phyloP scores from a whole-genome alignment of 2,113 vertebrate species.

The Columbina picui region DNA sequence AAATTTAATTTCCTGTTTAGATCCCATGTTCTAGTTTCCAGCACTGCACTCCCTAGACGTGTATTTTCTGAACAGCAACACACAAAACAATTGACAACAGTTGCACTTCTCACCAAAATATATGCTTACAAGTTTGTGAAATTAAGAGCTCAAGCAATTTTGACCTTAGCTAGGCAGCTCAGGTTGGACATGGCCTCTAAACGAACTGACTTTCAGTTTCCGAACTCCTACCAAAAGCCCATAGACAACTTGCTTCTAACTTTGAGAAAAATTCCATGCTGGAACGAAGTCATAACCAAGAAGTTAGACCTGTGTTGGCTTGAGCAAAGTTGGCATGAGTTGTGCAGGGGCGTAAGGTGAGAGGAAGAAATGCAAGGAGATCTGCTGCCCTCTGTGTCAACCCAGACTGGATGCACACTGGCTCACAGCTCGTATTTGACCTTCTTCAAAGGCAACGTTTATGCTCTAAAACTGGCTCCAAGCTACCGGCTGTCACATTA shows the following conservation, averaged over 20 bases:
- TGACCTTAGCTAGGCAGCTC: background rate
- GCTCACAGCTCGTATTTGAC: background rate
- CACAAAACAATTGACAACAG: background rate
- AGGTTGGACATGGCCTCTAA: background rate
- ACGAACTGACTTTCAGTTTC: background rate
- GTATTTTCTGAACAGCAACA: background rate
- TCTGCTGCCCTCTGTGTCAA: background rate
- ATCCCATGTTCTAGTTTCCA: background rate
- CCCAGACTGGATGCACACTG: background rate
- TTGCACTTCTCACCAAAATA: background rate
- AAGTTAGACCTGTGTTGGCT: background rate
- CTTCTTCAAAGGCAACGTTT: background rate
- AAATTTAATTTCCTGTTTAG: background rate
- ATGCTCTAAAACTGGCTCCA: background rate
- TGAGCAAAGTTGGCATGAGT: background rate
- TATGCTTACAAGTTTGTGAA: background rate
- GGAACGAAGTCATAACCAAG: background rate
- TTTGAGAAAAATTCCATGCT: background rate
- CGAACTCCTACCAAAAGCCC: background rate
- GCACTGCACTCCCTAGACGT: rapidly evolving
- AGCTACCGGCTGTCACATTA: background rate
- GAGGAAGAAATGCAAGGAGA: background rate
- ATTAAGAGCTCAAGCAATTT: background rate
- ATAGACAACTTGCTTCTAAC: background rate
- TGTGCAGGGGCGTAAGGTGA: background rate